These are phyloP conservation scores for Scrobipalpa costella DNA, from an alignment of 2,888 invertebrate genomes.

Conservation along the genomic window DNA sequence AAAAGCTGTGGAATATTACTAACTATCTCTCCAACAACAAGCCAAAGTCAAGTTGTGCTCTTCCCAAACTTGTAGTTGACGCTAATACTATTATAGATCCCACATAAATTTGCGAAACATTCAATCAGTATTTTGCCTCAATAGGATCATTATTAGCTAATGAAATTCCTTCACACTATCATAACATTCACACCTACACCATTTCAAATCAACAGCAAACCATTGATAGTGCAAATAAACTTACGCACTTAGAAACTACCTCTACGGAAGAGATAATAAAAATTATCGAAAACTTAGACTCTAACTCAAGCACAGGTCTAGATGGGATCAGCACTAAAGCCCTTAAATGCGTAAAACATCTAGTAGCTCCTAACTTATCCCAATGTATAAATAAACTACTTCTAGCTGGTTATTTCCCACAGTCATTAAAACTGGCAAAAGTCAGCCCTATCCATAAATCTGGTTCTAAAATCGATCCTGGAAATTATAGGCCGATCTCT, in stretches of 20 bases:
- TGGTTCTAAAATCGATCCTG: no score
- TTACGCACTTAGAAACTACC: background rate
- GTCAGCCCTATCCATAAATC: no score
- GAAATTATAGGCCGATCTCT: no score
- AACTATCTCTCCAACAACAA: conserved; percentile 15
- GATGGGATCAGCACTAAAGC: no score
- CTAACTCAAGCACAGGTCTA: no score
- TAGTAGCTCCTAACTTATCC: no score
- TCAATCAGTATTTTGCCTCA: conserved; percentile 20
- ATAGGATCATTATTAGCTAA: conserved; percentile 13
- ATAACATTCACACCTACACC: background rate
- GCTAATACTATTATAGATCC: conserved; percentile 9
- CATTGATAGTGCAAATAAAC: background rate
- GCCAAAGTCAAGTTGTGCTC: conserved; percentile 10
- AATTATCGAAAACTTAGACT: no score
- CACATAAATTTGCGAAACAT: conserved; percentile 1
- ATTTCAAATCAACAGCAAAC: background rate
- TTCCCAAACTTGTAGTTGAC: conserved; percentile 22
- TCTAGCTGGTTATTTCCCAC: no score
- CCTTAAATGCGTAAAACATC: no score
- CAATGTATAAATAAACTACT: no score
- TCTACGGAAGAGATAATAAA: background rate
- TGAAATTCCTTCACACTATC: background rate
- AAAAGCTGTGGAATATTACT: conserved; percentile 25
- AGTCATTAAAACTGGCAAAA: no score